Evolutionary conservation across 2,113 vertebrate genomes (phyloP).

Genomic region (Blennius ocellaris): DNA sequence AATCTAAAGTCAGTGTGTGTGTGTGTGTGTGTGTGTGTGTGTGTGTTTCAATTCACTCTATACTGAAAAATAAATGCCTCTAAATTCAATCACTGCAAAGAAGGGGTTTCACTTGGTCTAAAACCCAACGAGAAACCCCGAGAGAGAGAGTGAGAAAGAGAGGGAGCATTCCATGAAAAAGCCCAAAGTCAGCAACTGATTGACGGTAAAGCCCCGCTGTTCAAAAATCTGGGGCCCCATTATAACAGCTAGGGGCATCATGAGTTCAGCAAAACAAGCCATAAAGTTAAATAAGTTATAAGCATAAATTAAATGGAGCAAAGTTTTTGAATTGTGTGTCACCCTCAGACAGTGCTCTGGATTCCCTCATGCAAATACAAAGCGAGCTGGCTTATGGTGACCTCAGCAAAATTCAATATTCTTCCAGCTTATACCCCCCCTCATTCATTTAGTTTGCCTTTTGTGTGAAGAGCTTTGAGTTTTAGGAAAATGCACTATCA

Average conservation of each 20-base stretch:
- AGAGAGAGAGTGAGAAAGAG: slow-evolving; percentile 29
- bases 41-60: slow-evolving; percentile 2
- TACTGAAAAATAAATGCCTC: slow-evolving; percentile 42
- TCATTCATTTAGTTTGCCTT: slow-evolving; percentile 60
- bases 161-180: slow-evolving; percentile 26
- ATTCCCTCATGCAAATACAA: slow-evolving; percentile 58
- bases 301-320: slow-evolving; percentile 62
- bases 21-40: neutral
- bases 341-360: slow-evolving; percentile 40
- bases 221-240: slow-evolving; percentile 28
- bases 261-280: slow-evolving; percentile 66
- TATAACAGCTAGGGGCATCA: slow-evolving; percentile 46
- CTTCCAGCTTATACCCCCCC: slow-evolving; percentile 53
- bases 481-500: slow-evolving; percentile 64
- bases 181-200: slow-evolving; percentile 47
- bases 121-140: slow-evolving; percentile 33
- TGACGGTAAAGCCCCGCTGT: slow-evolving; percentile 33
- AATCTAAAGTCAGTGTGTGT: slow-evolving; percentile 17
- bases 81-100: slow-evolving; percentile 31
- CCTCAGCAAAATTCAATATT: slow-evolving; percentile 74
- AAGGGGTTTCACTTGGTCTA: slow-evolving; percentile 25
- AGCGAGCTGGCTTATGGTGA: slow-evolving; percentile 51
- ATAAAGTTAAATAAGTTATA: slow-evolving; percentile 67
- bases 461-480: slow-evolving; percentile 70
- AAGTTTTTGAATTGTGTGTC: slow-evolving; percentile 58